These are phyloP conservation scores for Drosophila ercepeae DNA, from an alignment of 1,140 invertebrate genomes.

Conservation along the genomic window DNA sequence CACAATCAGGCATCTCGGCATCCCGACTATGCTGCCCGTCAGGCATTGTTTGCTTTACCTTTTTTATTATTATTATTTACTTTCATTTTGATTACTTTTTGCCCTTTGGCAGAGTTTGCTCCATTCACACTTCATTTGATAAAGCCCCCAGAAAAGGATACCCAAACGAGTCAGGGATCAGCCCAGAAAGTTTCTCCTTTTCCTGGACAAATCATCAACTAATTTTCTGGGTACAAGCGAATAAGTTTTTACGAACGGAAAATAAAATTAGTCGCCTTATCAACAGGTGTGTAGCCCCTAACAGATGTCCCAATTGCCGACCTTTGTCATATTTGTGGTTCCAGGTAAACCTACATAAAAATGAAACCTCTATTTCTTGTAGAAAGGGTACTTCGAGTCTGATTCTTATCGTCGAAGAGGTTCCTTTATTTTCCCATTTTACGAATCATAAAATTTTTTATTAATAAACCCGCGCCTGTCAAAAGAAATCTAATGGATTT, in stretches of 20 bases:
- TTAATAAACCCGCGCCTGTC: constrained; percentile 71
- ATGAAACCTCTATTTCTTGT: constrained; percentile 55
- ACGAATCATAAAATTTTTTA: constrained; percentile 67
- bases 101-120: constrained; percentile 45
- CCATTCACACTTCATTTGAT: constrained; percentile 67
- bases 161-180: constrained; percentile 15
- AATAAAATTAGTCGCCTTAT: constrained; percentile 71
- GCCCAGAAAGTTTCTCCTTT: constrained; percentile 10
- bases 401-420: constrained; percentile 57
- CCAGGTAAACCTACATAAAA: constrained; percentile 38
- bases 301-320: constrained; percentile 53
- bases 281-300: constrained; percentile 68
- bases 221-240: constrained; percentile 45
- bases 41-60: constrained; percentile 36
- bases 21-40: background rate
- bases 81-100: constrained; percentile 73
- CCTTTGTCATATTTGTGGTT: constrained; percentile 47
- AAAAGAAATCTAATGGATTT: constrained; percentile 71
- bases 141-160: constrained; percentile 18
- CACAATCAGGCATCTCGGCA: constrained; percentile 55
- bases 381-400: constrained; percentile 38
- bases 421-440: constrained; percentile 38
- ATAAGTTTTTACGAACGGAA: constrained; percentile 44
- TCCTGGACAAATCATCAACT: constrained; percentile 56
- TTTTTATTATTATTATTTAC: constrained; percentile 69